These are phyloP conservation scores for Procambarus clarkii DNA, from an alignment of 1,140 invertebrate species.

Conservation along the genomic window DNA sequence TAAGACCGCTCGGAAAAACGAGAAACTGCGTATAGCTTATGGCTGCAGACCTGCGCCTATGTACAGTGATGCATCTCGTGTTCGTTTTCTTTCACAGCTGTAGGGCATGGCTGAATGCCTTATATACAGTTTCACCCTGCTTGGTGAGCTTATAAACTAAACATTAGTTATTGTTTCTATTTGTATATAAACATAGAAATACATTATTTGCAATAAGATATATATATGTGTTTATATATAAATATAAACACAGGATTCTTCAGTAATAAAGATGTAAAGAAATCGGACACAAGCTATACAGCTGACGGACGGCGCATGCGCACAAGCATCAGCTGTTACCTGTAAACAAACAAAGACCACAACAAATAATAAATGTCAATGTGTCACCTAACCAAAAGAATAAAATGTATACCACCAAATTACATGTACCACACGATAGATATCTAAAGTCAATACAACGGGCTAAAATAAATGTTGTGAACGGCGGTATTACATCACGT, in stretches of 20 bases:
- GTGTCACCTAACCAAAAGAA: background rate
- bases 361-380: background rate
- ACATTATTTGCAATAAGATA: too few relatives aligned
- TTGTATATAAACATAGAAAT: too few relatives aligned
- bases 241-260: too few relatives aligned
- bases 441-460: too few relatives aligned
- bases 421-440: too few relatives aligned
- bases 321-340: slow-evolving; percentile 55
- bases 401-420: too few relatives aligned
- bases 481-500: too few relatives aligned
- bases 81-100: background rate
- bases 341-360: slow-evolving; percentile 66
- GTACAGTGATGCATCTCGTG: background rate
- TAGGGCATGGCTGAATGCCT: background rate
- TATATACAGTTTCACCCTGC: too few relatives aligned
- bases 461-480: too few relatives aligned
- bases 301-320: slow-evolving; percentile 37
- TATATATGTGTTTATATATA: too few relatives aligned
- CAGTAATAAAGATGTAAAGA: background rate
- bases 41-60: background rate
- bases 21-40: background rate
- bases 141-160: too few relatives aligned
- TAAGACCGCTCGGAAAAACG: background rate
- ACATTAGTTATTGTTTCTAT: too few relatives aligned
- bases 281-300: slow-evolving; percentile 14